Base-by-base conservation (phyloP, 92 coral and sea anemone species). In the Paragorgia papillata region DNA sequence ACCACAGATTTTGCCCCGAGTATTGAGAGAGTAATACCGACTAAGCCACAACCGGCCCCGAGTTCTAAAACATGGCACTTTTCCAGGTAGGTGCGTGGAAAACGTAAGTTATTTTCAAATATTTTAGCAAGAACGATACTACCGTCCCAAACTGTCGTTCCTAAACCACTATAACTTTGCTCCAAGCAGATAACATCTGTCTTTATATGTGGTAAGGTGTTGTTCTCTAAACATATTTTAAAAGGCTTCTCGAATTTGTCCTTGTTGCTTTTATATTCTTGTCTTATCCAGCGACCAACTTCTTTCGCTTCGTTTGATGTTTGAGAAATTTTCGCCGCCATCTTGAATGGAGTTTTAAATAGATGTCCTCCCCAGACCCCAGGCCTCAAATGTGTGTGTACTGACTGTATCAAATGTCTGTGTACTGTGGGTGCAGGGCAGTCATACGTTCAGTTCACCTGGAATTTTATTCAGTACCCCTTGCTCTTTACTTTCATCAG, bases 101-200 rank as follows among this genome's bases (percentile, higher is more conserved):
- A 90, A 13, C 59, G 33, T 2, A 30, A 61, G 67, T 68, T 81
- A 70, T 82, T 90, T 79, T 92, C 97, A 84, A 92, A 88, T 90
- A 88, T 92, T 82, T 92, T 92, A 4, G 97, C 96, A 25, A 92
- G 90, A 9, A 88, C 93, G 13, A 92, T 88, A 71, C 97, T 92
- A 8, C 97, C 97, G 69, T 92, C 97, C 96, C 97, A 90, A 13
- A 92, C 97, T 1, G 97, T 92, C n/a, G 91, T 74, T 9, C 97
- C 96, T 32, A 92, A 70, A 8, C 89, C 97, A 12, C 87, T 56
- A 61, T 90, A 88, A 57, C 87, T 92, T 50, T 92, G 97, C 19
- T 80, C 83, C 28, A 92, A 34, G 66, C 10, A 26, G 58, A 57
- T 22, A 9, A 12, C 14, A 44, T 66, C 48, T 19, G 17, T 43